Percentiles rank a stretch among this genome's conserved stretches.
Conservation (phyloP, 2,797 vertebrate genomes). For the Crossoptilon crossoptilon region DNA sequence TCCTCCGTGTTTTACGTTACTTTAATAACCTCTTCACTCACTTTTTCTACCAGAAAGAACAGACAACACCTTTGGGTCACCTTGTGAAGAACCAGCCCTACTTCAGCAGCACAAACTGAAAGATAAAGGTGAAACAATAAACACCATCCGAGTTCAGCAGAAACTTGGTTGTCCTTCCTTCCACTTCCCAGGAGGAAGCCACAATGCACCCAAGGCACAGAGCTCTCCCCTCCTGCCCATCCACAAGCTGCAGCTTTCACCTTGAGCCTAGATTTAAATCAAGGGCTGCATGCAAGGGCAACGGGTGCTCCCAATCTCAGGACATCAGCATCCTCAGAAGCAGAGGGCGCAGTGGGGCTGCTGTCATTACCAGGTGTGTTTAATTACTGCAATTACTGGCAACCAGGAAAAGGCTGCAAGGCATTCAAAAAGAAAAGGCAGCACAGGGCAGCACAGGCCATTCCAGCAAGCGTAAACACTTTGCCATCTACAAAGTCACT, state of each 20-base stretch:
- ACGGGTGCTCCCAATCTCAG: background rate
- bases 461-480: conserved; percentile 26
- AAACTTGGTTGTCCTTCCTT: background rate
- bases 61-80: background rate
- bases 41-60: background rate
- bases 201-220: background rate
- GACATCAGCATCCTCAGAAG: conserved; percentile 1
- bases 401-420: conserved; percentile 30
- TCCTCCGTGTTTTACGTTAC: background rate
- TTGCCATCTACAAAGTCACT: background rate
- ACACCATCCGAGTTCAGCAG: background rate
- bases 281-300: background rate
- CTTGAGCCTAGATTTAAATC: conserved; percentile 41
- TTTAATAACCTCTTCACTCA: background rate
- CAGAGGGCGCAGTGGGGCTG: conserved; percentile 13
- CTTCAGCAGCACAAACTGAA: background rate
- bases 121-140: background rate
- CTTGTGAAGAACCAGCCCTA: background rate
- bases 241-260: conserved; percentile 45
- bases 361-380: conserved; percentile 58
- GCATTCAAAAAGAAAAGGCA: conserved; percentile 35
- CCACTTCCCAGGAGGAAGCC: background rate
- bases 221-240: conserved; percentile 26
- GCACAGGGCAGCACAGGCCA: background rate
- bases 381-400: conserved; percentile 30